Base-by-base conservation (phyloP, 2,888 invertebrate genomes). In the Trypoxylon attenuatum region DNA sequence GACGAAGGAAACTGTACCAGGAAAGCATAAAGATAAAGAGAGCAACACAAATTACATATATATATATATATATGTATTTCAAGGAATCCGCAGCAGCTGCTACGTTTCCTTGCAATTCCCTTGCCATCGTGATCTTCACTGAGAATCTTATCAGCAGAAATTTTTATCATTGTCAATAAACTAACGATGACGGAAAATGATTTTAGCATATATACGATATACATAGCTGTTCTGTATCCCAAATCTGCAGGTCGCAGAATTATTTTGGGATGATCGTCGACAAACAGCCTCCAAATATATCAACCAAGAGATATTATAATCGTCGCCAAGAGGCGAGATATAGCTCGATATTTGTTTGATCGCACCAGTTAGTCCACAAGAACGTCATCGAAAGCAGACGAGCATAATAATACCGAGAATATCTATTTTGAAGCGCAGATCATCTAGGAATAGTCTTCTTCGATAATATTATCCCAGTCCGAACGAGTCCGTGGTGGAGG, bases 331-430 rank as follows among this genome's bases (percentile, higher is more conserved):
- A 53, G 5, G 27, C 65, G 57, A 29, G 53, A 72, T 67, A 64
- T 75, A 75, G 55, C 64, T 62, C 21, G 33, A 33, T 75, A 70
- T 75, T 75, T 75, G 65, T 69, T 75, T 65, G 57, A 64, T 58
- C 60, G 55, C n/a, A 23, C 33, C 55, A 52, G 46, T 58, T 59
- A 38, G 23, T 45, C 49, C 56, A 21, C 52, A 23, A 27, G 19
- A 51, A 27, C 73, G 71, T 73, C 73, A 71, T 59, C 22, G 41
- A 21, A 42, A 22, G 43, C 55, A 41, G 25, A 43, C 41, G 22
- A 47, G 41, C 42, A 54, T 54, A 58, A 61, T 58, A 67, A 65
- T 68, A 68, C 64, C 51, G 58, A 39, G 50, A 62, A 61, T 33
- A 25, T 56, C 55, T 73, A 73, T 73, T 73, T 57, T 50, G 42